Conservation (phyloP, 2,113 vertebrate species). For the Prinia subflava region DNA sequence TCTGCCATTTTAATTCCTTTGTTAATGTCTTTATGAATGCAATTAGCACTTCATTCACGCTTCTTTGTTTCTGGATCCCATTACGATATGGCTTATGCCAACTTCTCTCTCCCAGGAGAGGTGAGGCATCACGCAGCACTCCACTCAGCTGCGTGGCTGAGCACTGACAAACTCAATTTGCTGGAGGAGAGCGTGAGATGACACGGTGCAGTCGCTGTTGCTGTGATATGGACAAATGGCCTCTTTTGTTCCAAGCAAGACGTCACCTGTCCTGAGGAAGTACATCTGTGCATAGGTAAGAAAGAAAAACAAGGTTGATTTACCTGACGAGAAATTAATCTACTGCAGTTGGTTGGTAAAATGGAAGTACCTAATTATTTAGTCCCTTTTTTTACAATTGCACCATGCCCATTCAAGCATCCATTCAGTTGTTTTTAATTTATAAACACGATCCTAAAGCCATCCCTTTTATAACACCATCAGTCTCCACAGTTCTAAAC, state of each 20-base stretch:
- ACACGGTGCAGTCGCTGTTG: slow-evolving; percentile 5
- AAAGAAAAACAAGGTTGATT: not conserved
- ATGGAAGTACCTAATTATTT: not conserved
- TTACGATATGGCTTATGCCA: slow-evolving; percentile 73
- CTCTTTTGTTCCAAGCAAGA: slow-evolving; percentile 42
- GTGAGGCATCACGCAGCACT: slow-evolving; percentile 53
- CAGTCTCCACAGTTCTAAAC: not conserved
- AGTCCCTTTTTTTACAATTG: not conserved
- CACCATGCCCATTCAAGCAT: not conserved
- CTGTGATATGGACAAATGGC: slow-evolving; percentile 41
- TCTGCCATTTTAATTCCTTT: slow-evolving; percentile 79
- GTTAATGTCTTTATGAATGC: slow-evolving; percentile 82
- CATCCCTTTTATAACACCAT: not conserved
- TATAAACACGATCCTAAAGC: not conserved
- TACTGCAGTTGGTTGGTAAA: not conserved
- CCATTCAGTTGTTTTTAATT: not conserved
- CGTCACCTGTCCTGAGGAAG: slow-evolving; percentile 19
- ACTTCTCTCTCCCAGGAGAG: slow-evolving; percentile 70
- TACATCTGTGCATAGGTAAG: not conserved
- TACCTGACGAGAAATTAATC: not conserved
- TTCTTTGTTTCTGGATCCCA: slow-evolving; percentile 79
- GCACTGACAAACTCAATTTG: slow-evolving; percentile 81
- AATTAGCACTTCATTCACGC: slow-evolving; percentile 82
- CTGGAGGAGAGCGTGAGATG: slow-evolving; percentile 28
- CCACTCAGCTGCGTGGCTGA: slow-evolving; percentile 71